Percentiles rank a stretch among this genome's conserved stretches.
phyloP scores from a whole-genome alignment of 2,113 vertebrate species.

The Zeus faber region DNA sequence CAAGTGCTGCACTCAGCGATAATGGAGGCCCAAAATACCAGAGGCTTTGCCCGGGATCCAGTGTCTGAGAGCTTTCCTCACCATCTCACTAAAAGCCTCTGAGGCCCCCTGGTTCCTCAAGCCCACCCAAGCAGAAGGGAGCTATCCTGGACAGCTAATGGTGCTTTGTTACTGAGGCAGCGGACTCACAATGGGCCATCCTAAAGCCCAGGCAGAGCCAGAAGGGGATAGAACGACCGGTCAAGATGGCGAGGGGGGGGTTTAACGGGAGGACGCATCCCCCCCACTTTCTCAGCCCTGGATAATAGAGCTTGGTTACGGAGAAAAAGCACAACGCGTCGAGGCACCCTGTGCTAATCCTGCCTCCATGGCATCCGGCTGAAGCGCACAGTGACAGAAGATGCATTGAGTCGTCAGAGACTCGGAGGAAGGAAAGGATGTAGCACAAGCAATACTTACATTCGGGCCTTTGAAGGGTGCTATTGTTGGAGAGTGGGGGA shows the following conservation, averaged over 20 bases:
- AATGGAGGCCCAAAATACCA: conserved; percentile 6
- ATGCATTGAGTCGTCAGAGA: neutral
- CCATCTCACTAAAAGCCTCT: conserved; percentile 49
- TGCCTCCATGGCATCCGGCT: neutral
- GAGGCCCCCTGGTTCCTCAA: conserved; percentile 36
- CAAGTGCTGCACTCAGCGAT: too few species aligned
- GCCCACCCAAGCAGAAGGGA: conserved; percentile 56
- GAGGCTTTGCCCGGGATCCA: conserved; percentile 14
- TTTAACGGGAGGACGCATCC: too few species aligned
- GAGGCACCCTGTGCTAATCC: neutral
- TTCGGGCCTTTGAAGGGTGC: conserved; percentile 42
- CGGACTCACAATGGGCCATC: conserved; percentile 39
- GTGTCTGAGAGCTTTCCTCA: conserved; percentile 55
- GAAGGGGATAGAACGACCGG: conserved; percentile 20
- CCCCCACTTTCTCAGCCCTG: conserved; percentile 68
- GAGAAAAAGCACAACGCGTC: too few species aligned
- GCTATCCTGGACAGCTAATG: conserved; percentile 38
- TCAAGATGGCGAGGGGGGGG: too few species aligned
- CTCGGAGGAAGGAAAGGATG: conserved; percentile 20
- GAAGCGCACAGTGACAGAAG: conserved; percentile 6
- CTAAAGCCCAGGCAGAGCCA: conserved; percentile 19
- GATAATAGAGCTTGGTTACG: conserved; percentile 21
- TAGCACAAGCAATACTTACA: conserved; percentile 51
- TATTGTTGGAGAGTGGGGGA: conserved; percentile 47
- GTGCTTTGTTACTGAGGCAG: conserved; percentile 38